Conservation (phyloP, 2,888 invertebrate species). For the Drosophila subsilvestris region DNA sequence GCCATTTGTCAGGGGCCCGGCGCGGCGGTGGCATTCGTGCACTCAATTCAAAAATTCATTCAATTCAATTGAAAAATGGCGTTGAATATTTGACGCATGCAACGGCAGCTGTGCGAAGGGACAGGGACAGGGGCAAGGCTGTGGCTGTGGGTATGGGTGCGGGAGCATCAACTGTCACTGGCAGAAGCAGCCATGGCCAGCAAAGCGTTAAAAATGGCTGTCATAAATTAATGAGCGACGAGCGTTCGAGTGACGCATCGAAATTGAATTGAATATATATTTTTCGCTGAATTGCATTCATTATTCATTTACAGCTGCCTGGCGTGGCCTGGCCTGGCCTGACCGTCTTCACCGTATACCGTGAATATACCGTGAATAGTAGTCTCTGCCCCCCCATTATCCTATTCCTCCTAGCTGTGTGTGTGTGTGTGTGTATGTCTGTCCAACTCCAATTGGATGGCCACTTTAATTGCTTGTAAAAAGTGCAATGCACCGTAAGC, state of each 20-base stretch:
- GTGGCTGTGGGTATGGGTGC: constrained; percentile 7
- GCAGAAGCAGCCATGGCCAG: constrained; percentile 55
- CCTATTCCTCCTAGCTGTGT: not conserved
- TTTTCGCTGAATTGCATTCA: constrained; percentile 79
- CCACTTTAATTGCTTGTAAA: constrained; percentile 55
- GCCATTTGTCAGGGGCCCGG: constrained; percentile 50
- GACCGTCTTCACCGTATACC: not conserved
- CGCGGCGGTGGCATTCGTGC: constrained; percentile 51
- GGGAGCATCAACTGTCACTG: constrained; percentile 62
- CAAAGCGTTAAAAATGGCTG: constrained; percentile 79
- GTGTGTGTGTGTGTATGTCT: not conserved
- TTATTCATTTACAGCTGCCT: constrained; percentile 75
- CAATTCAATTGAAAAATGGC: constrained; percentile 77
- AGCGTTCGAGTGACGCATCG: constrained; percentile 64
- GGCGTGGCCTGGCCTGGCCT: too few species aligned
- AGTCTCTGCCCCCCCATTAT: not conserved
- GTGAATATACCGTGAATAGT: not conserved
- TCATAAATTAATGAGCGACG: constrained; percentile 81
- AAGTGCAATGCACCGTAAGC: constrained; percentile 51
- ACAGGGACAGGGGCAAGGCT: constrained; percentile 4
- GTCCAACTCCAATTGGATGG: not conserved
- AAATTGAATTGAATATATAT: constrained; percentile 72
- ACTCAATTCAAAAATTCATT: constrained; percentile 70
- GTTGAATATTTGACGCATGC: constrained; percentile 70
- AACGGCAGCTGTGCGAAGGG: constrained; percentile 3